These are phyloP conservation scores for Ia io DNA, from an alignment of 2,113 vertebrate species.

Conservation along the genomic window DNA sequence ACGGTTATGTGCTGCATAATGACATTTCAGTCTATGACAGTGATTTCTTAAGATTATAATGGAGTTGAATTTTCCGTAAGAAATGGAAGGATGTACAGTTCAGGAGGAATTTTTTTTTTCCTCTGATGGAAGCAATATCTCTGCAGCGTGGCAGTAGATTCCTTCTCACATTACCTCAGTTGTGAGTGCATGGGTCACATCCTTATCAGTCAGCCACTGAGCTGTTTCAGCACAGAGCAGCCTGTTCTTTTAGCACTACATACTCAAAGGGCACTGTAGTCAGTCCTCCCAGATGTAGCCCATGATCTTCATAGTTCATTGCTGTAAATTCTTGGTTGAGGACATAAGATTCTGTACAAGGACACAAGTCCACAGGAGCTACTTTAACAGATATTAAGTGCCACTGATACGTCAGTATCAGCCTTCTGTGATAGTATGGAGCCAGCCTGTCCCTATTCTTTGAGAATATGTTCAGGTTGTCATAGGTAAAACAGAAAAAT, in stretches of 20 bases:
- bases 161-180: neutral
- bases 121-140: neutral
- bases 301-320: neutral
- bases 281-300: neutral
- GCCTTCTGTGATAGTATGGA: neutral
- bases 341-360: neutral
- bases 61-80: neutral
- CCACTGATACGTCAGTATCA: neutral
- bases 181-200: neutral
- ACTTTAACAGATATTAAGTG: neutral
- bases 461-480: neutral
- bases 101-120: neutral
- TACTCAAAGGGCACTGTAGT: neutral
- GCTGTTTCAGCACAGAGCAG: neutral
- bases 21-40: neutral
- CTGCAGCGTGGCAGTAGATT: neutral
- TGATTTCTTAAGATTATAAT: neutral
- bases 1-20: neutral
- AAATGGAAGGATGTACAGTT: neutral
- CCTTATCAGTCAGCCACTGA: neutral
- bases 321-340: neutral
- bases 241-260: neutral
- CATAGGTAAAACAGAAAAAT: neutral
- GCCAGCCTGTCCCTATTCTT: neutral
- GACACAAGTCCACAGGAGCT: too few relatives aligned